A percentile compares a stretch with the other conserved stretches of the same genome.
Evolutionary conservation across 1,140 invertebrate genomes (phyloP).

Genomic region (Arctopsyche grandis): DNA sequence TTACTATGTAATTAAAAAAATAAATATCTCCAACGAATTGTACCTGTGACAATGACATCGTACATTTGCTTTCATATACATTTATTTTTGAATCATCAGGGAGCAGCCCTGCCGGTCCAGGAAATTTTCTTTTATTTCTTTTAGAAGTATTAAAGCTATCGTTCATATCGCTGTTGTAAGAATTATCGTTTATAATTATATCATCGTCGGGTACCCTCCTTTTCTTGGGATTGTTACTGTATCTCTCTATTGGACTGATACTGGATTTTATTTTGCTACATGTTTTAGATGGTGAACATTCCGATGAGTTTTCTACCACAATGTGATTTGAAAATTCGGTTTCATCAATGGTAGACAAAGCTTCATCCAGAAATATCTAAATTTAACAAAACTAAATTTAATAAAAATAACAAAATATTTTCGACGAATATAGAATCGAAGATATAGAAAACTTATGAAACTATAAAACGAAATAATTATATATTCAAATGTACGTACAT

Average conservation of each 20-base stretch:
- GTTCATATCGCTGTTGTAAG: neutral
- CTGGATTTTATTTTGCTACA: neutral
- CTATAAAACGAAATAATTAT: neutral
- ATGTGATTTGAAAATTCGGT: neutral
- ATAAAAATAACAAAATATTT: neutral
- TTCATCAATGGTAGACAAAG: conserved; percentile 33
- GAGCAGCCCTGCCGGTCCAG: conserved; percentile 50
- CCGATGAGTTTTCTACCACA: neutral
- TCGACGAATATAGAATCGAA: no score
- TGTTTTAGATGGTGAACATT: neutral
- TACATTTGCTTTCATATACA: conserved; percentile 20
- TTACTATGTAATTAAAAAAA: no score
- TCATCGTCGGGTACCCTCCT: neutral
- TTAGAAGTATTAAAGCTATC: neutral
- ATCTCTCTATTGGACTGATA: neutral
- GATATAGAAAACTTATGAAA: neutral
- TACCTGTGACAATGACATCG: conserved; percentile 48
- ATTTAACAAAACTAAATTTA: neutral
- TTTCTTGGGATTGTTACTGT: neutral
- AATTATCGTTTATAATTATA: neutral
- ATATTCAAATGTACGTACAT: conserved; percentile 30
- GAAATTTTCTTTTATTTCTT: conserved; percentile 52
- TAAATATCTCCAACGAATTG: no score
- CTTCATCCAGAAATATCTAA: conserved; percentile 22
- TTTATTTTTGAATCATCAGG: conserved; percentile 36